Evolutionary conservation across 2,113 vertebrate genomes (phyloP), one percentile per base, ranked within the genome.

Genomic region (Genyomyrus donnyi): DNA sequence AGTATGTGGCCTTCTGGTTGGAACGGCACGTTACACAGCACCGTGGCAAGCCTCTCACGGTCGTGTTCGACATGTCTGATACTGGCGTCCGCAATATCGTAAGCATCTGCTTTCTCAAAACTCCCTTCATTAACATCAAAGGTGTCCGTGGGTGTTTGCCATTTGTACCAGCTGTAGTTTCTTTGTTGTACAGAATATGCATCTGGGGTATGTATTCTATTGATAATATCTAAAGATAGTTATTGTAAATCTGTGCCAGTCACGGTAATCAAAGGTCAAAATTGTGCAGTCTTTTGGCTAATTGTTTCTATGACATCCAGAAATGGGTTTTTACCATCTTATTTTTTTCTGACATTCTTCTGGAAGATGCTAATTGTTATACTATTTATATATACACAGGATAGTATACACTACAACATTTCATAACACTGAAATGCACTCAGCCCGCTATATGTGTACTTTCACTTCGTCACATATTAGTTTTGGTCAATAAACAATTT

Each of bases 1-100:
- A 97, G 91, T 97, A 98, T 17, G 95, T 98, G 1, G 98, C 98
- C n/a, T 99, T 99, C 95, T 99, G 98, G 98, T 91, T 99, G 93
- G 98, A 99, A 93, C 96, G 96, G 4, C 98, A 99, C 90, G 95
- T 97, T 19, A 98, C 96, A 87, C 97, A 97, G 91, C 98, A 99
- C 90, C 97, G 97, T 9, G 98, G 98, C 46, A 99, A 98, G 91
- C 97, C 97, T 0, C 91, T 99, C 85, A 99, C 98, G 0, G 98
- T 99, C 50, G 96, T 99, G 89, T 99, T 99, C 92, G 98, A 99
- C 95, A 97, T 99, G 97, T 85, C 97, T 0, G 98, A 99, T 46
- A 97, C 97, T 86, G 97, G 98, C 91, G 88, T 99, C 90, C 95
- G 97, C 93, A 98, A 97, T 92, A 97, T 99, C 87, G 98, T 99